A percentile compares a stretch with the other conserved stretches of the same genome.
Conservation (phyloP, 2,888 invertebrate species). For the Aricia artaxerxes region DNA sequence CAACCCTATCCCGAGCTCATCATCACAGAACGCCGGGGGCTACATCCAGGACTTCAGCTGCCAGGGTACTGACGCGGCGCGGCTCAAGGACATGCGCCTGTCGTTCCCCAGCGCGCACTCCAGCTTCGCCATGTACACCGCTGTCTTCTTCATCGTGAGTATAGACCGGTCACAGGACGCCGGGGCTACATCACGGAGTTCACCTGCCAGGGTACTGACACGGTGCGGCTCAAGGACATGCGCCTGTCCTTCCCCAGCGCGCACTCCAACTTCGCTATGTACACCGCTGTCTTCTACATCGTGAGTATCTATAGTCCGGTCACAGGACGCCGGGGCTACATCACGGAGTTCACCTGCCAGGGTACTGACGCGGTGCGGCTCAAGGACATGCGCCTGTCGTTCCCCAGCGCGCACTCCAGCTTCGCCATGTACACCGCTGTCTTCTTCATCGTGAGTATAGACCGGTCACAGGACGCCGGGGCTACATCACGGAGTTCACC, state of each 20-base stretch:
- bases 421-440: constrained; percentile 81
- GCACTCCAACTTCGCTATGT: constrained; percentile 69
- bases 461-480: no score
- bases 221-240: constrained; percentile 73
- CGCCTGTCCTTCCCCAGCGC: constrained; percentile 80
- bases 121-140: constrained; percentile 76
- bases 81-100: constrained; percentile 81
- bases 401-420: constrained; percentile 72
- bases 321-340: no score
- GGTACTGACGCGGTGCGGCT: constrained; percentile 51
- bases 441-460: constrained; percentile 84
- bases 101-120: constrained; percentile 75
- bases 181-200: constrained; percentile 42
- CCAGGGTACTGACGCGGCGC: constrained; percentile 48
- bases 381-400: constrained; percentile 82
- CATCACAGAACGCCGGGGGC: constrained; percentile 60
- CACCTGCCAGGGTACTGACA: constrained; percentile 52
- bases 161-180: not conserved
- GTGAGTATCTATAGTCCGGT: constrained; percentile 76
- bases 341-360: constrained; percentile 51
- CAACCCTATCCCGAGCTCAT: constrained; percentile 80
- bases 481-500: constrained; percentile 44
- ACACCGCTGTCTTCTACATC: constrained; percentile 85
- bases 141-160: constrained; percentile 87
- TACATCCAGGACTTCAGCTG: constrained; percentile 71